These are phyloP conservation scores for Heliconius aoede DNA, from an alignment of 2,888 invertebrate genomes.

Conservation along the genomic window DNA sequence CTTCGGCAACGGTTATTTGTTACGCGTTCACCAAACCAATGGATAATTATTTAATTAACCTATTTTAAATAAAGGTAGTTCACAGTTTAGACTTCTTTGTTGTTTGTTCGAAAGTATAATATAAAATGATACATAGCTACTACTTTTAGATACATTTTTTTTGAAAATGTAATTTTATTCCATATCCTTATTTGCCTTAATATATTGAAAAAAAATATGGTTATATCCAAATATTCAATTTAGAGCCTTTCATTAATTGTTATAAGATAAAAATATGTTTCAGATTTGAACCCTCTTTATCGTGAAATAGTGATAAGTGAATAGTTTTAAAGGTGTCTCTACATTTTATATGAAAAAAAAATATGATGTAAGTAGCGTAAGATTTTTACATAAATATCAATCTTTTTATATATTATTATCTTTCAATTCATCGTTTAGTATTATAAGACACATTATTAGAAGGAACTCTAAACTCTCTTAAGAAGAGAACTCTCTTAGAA, in stretches of 20 bases:
- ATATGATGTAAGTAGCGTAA: constrained; percentile 21
- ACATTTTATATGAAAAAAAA: constrained; percentile 3
- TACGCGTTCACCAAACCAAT: constrained; percentile 24
- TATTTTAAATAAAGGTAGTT: background rate
- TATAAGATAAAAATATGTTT: background rate
- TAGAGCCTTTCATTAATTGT: background rate
- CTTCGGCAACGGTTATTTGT: constrained; percentile 48
- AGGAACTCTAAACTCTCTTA: no score
- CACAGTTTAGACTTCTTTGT: no score
- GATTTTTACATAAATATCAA: background rate
- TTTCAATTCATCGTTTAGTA: no score
- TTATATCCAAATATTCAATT: background rate
- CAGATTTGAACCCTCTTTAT: background rate
- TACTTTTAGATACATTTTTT: no score
- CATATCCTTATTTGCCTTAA: background rate
- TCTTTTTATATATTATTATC: background rate
- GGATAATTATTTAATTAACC: background rate
- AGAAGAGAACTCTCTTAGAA: no score
- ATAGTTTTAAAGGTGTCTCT: constrained; percentile 6
- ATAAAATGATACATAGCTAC: no score
- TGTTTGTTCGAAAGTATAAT: background rate
- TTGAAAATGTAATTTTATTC: background rate
- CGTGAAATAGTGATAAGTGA: constrained; percentile 20
- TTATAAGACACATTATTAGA: no score
- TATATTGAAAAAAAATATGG: background rate